These are phyloP conservation scores for Manis pentadactyla DNA, from an alignment of 2,797 vertebrate genomes.

Conservation along the genomic window DNA sequence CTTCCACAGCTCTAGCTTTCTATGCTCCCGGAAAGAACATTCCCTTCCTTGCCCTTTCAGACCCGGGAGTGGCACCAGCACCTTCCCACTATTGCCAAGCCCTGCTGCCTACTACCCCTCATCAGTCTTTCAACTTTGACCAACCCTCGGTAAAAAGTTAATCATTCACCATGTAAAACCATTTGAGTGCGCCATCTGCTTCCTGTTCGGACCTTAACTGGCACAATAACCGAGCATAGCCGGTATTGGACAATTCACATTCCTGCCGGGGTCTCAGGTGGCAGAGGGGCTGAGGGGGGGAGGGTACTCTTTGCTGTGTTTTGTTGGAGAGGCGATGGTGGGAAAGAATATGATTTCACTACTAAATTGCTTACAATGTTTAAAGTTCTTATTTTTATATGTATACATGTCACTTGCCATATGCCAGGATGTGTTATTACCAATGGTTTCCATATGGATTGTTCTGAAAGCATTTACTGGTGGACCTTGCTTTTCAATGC, in stretches of 20 bases:
- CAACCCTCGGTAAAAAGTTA: neutral
- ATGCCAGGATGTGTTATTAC: conserved; percentile 29
- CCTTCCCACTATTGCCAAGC: neutral
- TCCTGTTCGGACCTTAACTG: conserved; percentile 26
- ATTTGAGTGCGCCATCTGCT: conserved; percentile 29
- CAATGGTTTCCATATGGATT: conserved; percentile 60
- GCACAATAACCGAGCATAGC: neutral
- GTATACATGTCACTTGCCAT: conserved; percentile 51
- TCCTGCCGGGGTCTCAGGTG: neutral
- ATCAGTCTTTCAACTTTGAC: neutral
- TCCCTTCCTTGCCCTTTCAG: neutral
- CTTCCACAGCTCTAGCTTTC: neutral
- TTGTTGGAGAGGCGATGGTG: conserved; percentile 4
- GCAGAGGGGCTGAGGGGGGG: neutral
- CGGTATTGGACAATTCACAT: neutral
- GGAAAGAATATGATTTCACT: conserved; percentile 47
- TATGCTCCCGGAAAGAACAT: neutral
- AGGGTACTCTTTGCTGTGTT: neutral
- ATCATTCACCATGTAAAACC: neutral
- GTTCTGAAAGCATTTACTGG: conserved; percentile 36
- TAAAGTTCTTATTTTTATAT: conserved; percentile 62
- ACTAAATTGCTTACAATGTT: conserved; percentile 60
- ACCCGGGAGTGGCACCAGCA: neutral
- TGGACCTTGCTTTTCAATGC: neutral
- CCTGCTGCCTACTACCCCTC: neutral